Base-by-base conservation (phyloP, 92 coral and sea anemone species). In the Bergia sp. region DNA sequence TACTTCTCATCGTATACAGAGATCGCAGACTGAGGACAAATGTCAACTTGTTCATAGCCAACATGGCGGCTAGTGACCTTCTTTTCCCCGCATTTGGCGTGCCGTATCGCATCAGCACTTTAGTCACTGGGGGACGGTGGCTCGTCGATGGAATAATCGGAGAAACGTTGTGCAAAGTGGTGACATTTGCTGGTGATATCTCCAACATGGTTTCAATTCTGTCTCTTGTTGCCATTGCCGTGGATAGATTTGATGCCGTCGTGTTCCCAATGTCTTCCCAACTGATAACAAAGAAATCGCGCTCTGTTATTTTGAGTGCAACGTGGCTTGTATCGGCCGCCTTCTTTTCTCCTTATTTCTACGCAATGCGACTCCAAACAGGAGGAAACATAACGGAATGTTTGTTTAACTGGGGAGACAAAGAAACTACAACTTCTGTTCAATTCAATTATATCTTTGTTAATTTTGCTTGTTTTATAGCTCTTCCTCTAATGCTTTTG, bases 181-280 rank as follows among this genome's bases (percentile, higher is more conserved):
- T 84, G 76, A 23, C 77, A 66, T 82, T 82, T 23, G 58, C 86
- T 21, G 77, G 29, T 38, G 86, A 82, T 43, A 82, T 82, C 45
- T 82, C 86, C 23, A 82, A 21, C 6, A 39, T 82, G 77, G 86
- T 82, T 38, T 82, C 86, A 4, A 73, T 67, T 4, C 40, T 82
- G 10, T 82, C 76, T 67, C 86, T 82, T 7, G 86, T 82, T 23
- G 76, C 76, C 5, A 82, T 82, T 21, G 77, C 86, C 9, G 76
- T 67, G 58, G 86, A 82, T 67, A 82, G 86, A 82, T 82, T 82
- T 42, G 86, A 82, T 47, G 86, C 86, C 45, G 55, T 82, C 57
- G 86, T 82, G 72, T 82, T 40, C 40, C 86, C 86, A 5, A 66
- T 82, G 86, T 40, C 86, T 11, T 47, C 86, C 15, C 86, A 82